Base-by-base conservation (phyloP, 2,113 vertebrate species). In the Chloebia gouldiae region DNA sequence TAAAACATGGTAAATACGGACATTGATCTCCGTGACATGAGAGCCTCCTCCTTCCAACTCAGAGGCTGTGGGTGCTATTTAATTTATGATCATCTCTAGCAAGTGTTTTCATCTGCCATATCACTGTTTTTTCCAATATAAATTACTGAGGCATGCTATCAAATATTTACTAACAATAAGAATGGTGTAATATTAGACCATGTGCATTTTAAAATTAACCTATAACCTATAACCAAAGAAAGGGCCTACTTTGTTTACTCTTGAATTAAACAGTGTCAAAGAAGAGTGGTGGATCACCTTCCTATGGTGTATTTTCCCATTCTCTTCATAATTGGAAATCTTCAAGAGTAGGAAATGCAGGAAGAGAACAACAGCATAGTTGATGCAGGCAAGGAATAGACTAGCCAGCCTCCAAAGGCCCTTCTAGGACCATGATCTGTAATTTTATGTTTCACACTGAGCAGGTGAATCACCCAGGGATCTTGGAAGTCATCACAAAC, bases 1-100 rank as follows among this genome's bases (percentile, higher is more conserved):
- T 89, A 93, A 90, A 83, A 68, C 61, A 65, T 50, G 22, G 78
- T 75, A 94, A 93, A 94, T 81, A 75, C 6, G 70, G 57, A 94
- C 87, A 64, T 91, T 90, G 85, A 75, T 76, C 93, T 71, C 51
- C 64, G 30, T 75, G 91, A 81, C 44, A 45, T 15, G 59, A 45
- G 30, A 44, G 37, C 24, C n/a, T 45, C 53, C 16, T 90, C 37
- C 63, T 80, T 77, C 72, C 51, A 59, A 6, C 54, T 86, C 45
- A 10, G 64, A 84, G 80, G 27, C 50, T 80, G 11, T 66, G 65
- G 19, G 10, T 81, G 64, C 86, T 81, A 68, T n/a, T 80, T 68
- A 35, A 54, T 75, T 93, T 91, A 76, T 79, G 30, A 76, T 78
- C 35, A 78, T 86, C 27, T 6, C 44, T 79, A 37, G 33, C 40